These are phyloP conservation scores for Poeciliopsis prolifica DNA, from an alignment of 2,113 vertebrate species.

Conservation along the genomic window DNA sequence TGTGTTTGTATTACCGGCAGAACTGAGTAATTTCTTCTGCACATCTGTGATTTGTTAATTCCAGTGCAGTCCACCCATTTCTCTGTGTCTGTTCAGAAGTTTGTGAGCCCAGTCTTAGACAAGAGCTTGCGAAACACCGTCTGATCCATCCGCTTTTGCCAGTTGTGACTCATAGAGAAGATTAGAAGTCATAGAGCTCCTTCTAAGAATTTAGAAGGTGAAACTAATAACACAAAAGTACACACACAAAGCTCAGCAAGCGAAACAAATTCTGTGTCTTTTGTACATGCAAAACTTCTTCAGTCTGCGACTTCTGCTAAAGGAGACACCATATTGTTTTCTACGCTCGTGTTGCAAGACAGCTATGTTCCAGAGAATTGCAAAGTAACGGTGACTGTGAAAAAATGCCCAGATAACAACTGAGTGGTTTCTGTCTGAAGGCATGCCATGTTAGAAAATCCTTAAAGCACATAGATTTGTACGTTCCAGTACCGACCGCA, in stretches of 20 bases:
- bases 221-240: too few relatives aligned
- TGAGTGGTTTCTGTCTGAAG: too few relatives aligned
- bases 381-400: background rate
- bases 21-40: too few relatives aligned
- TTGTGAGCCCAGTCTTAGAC: background rate
- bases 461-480: too few relatives aligned
- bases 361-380: background rate
- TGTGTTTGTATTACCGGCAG: background rate
- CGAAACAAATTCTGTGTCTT: background rate
- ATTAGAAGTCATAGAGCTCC: background rate
- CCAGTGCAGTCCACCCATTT: background rate
- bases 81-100: background rate
- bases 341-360: background rate
- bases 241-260: too few relatives aligned
- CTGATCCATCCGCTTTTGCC: background rate
- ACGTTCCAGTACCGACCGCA: too few relatives aligned
- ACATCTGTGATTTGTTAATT: background rate
- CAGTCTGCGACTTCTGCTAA: background rate
- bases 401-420: background rate
- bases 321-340: too few relatives aligned
- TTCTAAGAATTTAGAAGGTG: background rate
- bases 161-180: background rate
- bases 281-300: background rate
- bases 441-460: too few relatives aligned
- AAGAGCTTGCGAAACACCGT: background rate